A percentile compares a stretch with the other conserved stretches of the same genome.
Evolutionary conservation across 2,797 vertebrate genomes (phyloP).

Genomic region (Potorous gilbertii): DNA sequence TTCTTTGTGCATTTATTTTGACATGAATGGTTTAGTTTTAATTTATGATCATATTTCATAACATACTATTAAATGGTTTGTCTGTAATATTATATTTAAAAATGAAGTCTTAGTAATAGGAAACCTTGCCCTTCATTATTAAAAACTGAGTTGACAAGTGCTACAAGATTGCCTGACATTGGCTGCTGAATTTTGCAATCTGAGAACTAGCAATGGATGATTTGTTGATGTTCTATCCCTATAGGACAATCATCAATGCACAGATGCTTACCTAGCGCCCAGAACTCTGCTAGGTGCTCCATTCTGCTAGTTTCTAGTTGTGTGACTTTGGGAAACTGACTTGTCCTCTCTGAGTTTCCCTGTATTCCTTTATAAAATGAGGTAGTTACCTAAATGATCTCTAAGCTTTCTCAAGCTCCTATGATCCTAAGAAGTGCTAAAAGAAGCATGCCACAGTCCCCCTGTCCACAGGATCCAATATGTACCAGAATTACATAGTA

Average conservation of each 20-base stretch:
- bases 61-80: constrained; percentile 61
- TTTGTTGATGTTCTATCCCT: constrained; percentile 28
- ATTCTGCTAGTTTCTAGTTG: background rate
- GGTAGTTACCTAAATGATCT: background rate
- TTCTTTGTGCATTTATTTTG: constrained; percentile 72
- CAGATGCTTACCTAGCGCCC: background rate
- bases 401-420: background rate
- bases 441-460: background rate
- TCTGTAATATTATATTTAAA: constrained; percentile 52
- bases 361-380: background rate
- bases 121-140: constrained; percentile 57
- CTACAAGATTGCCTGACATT: constrained; percentile 41
- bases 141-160: constrained; percentile 60
- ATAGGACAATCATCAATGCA: background rate
- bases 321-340: background rate
- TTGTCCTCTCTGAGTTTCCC: background rate
- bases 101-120: constrained; percentile 63
- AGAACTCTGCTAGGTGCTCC: background rate
- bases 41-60: constrained; percentile 74
- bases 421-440: background rate
- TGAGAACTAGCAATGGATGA: constrained; percentile 30
- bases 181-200: constrained; percentile 56
- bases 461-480: background rate
- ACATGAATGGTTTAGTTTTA: constrained; percentile 64
- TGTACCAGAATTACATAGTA: background rate